phyloP scores from a whole-genome alignment of 2,113 vertebrate species.

The Dasyprocta punctata region DNA sequence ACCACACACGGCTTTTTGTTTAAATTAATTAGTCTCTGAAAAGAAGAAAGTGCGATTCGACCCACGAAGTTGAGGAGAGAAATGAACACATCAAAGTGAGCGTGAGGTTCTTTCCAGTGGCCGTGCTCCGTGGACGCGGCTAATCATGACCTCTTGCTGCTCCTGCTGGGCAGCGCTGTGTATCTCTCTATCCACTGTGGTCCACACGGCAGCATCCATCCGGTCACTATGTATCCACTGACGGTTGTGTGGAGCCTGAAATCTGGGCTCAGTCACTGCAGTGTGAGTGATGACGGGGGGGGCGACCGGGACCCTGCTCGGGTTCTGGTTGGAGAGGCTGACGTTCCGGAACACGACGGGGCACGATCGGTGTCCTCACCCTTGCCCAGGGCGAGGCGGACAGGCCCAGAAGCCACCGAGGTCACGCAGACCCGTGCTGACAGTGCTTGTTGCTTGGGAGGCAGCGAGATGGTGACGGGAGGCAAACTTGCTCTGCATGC shows the following conservation, averaged over 20 bases:
- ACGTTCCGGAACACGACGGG: too few species aligned
- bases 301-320: neutral
- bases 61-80: conserved; percentile 56
- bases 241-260: conserved; percentile 32
- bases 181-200: conserved; percentile 21
- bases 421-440: neutral
- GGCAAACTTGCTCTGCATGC: neutral
- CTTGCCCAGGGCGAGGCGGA: neutral
- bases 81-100: conserved; percentile 58
- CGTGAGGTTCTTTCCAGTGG: conserved; percentile 65
- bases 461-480: neutral
- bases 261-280: conserved; percentile 12
- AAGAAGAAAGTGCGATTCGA: conserved; percentile 52
- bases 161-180: conserved; percentile 45
- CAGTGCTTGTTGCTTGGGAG: neutral
- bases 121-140: conserved; percentile 26
- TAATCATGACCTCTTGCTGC: conserved; percentile 55
- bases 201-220: conserved; percentile 8
- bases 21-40: conserved; percentile 58
- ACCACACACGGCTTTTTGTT: conserved; percentile 42
- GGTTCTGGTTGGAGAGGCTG: neutral
- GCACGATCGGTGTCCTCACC: too few species aligned
- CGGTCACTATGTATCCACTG: conserved; percentile 41
- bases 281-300: neutral
- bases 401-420: neutral